Evolutionary conservation across 2,113 vertebrate genomes (phyloP).

Genomic region (Fulica atra): DNA sequence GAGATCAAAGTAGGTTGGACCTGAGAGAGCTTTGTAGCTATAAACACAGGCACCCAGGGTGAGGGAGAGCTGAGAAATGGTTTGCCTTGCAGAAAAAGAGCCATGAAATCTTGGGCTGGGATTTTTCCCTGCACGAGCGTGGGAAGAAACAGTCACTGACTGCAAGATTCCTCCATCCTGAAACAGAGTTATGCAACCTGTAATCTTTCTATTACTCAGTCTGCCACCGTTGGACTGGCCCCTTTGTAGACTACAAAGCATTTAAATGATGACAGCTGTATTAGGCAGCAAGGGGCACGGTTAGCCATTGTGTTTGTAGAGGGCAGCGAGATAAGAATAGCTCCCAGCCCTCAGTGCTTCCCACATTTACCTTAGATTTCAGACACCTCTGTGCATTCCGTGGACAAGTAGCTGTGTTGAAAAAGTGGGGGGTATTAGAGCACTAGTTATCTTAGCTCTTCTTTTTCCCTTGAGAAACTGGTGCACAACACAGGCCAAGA

Average conservation of each 20-base stretch:
- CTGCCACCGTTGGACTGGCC: background rate
- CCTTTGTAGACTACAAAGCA: constrained; percentile 11
- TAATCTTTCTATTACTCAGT: background rate
- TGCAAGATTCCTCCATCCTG: background rate
- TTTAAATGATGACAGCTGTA: constrained; percentile 13
- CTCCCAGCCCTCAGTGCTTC: background rate
- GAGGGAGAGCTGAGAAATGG: background rate
- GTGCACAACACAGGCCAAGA: background rate
- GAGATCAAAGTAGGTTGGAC: background rate
- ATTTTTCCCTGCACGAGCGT: background rate
- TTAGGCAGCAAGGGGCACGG: background rate
- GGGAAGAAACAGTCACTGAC: background rate
- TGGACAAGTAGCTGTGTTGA: constrained; percentile 33
- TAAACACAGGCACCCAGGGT: background rate
- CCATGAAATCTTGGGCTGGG: background rate
- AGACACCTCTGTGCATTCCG: background rate
- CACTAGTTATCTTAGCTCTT: constrained; percentile 16
- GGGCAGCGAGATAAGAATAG: constrained; percentile 6
- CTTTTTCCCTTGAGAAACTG: constrained; percentile 47
- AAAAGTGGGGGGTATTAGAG: background rate
- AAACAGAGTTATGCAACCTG: background rate
- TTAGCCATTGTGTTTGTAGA: background rate
- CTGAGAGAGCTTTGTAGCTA: background rate
- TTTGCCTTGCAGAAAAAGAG: background rate
- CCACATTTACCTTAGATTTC: background rate